phyloP scores from a whole-genome alignment of 2,797 vertebrate genomes.

The Acanthopagrus latus region DNA sequence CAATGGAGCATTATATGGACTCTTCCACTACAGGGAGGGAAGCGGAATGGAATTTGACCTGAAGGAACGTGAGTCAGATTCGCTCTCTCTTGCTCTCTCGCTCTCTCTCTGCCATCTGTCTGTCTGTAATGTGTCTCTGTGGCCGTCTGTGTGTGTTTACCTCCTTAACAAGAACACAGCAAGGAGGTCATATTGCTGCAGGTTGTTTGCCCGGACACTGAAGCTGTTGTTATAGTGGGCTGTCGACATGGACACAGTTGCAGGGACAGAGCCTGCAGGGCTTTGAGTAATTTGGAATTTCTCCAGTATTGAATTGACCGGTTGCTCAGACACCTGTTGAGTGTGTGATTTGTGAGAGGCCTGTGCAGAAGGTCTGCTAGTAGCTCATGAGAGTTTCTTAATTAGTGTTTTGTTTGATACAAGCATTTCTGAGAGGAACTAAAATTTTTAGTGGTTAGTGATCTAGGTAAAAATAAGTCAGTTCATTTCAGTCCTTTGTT shows the following conservation, averaged over 20 bases:
- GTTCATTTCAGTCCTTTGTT: not conserved
- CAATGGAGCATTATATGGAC: slow-evolving; percentile 3
- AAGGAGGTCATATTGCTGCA: not conserved
- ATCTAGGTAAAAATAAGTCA: not conserved
- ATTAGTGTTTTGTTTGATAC: slow-evolving; percentile 1
- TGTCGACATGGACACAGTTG: not conserved
- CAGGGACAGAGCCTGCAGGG: not conserved
- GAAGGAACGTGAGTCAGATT: not conserved
- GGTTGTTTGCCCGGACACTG: slow-evolving; percentile 5
- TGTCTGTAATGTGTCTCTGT: slow-evolving; percentile 6
- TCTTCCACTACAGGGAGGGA: not conserved
- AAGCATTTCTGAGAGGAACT: not conserved
- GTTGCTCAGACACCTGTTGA: slow-evolving; percentile 16
- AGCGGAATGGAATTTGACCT: not conserved
- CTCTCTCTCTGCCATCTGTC: slow-evolving; percentile 2
- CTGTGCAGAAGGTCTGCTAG: not conserved
- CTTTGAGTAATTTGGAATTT: not conserved
- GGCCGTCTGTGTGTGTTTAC: not conserved
- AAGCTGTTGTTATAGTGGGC: not conserved
- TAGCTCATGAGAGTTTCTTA: not conserved
- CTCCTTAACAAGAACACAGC: not conserved
- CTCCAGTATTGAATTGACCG: slow-evolving; percentile 3
- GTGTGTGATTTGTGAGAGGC: not conserved
- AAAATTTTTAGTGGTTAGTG: not conserved
- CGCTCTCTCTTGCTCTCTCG: not conserved